Evolutionary conservation across 1,140 invertebrate genomes (phyloP), one percentile per base, ranked within the genome.

Genomic region (Sinella curviseta): DNA sequence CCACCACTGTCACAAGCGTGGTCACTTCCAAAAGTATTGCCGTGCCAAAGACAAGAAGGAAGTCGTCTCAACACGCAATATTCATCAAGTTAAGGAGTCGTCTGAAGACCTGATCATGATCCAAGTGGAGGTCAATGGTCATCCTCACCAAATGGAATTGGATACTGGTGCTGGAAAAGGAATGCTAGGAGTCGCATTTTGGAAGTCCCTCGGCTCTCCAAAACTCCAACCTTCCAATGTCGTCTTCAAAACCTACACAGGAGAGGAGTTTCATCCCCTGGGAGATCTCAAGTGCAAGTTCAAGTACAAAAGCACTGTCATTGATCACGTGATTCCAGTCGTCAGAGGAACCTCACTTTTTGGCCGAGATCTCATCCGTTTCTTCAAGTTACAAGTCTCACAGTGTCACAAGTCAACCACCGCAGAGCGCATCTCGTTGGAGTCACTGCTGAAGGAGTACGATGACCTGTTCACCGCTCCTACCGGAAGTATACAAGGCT

Each of bases 11-110:
- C 12, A 28, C 3, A 73, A 35, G 36, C 8, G 24, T 4, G 77
- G 77, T 30, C 77, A 78, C 33, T 78, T 78, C 31, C 2, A 30
- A 24, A 78, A 74, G 33, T 26, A 33, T 20, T 78, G 77, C 30
- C 77, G n/a, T n/a, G 60, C 4, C 12, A 12, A 34, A 16, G 3
- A 74, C 24, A 31, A 14, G 12, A 26, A 48, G 20, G 39, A 48
- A 48, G 39, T 48, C 57, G 12, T 12, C 57, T 4, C 24, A 8
- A 60, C 57, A 16, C 4, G 57, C 14, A 12, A 60, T n/a, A 4
- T 60, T n/a, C 57, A 26, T 60, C 57, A 60, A 60, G 57, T 60
- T 26, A 16, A 26, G 4, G 39, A 48, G 8, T 12, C 20, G 8
- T 48, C 57, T 16, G 24, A 60, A n/a, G 24, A 60, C 8, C 3